Evolutionary conservation across 30 jellyfish, hydroid and myxozoan genomes (phyloP).

Genomic region (Aurelia coerulea): DNA sequence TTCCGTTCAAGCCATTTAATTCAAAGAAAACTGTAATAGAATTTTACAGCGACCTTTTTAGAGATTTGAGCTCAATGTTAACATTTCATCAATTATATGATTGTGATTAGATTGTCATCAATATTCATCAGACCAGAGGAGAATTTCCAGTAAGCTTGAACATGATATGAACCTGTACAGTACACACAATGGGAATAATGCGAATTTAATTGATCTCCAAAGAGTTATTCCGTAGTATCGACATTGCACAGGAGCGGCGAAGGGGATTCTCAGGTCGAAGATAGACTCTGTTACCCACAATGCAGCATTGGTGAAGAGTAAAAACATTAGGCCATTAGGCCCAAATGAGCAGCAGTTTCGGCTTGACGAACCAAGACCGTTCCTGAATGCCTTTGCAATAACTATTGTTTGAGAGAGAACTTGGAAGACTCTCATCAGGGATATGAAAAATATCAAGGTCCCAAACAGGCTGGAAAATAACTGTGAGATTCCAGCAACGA

Average conservation of each 20-base stretch:
- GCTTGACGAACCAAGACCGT: conserved; percentile 30
- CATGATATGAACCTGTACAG: conserved; percentile 56
- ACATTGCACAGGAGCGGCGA: conserved; percentile 62
- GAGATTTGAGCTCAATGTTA: no score
- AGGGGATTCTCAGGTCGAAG: conserved; percentile 52
- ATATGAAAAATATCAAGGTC: conserved; percentile 23
- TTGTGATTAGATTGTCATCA: background rate
- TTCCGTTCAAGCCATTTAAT: no score
- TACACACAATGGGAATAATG: conserved; percentile 58
- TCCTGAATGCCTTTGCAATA: conserved; percentile 47
- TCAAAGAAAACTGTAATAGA: no score
- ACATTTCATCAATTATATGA: no score
- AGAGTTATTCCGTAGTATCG: conserved; percentile 39
- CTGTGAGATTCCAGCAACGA: conserved; percentile 52
- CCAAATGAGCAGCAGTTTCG: conserved; percentile 36
- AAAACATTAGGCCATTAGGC: conserved; percentile 40
- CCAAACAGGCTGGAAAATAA: conserved; percentile 17
- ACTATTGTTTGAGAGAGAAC: conserved; percentile 28
- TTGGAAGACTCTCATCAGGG: conserved; percentile 38
- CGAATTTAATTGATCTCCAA: conserved; percentile 58
- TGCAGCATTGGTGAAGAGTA: conserved; percentile 69
- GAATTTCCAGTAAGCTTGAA: conserved; percentile 54
- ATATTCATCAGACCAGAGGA: conserved; percentile 65
- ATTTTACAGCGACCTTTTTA: no score
- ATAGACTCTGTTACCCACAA: conserved; percentile 72